Conservation (phyloP, 2,888 invertebrate species). For the Quadroppia sp. region DNA sequence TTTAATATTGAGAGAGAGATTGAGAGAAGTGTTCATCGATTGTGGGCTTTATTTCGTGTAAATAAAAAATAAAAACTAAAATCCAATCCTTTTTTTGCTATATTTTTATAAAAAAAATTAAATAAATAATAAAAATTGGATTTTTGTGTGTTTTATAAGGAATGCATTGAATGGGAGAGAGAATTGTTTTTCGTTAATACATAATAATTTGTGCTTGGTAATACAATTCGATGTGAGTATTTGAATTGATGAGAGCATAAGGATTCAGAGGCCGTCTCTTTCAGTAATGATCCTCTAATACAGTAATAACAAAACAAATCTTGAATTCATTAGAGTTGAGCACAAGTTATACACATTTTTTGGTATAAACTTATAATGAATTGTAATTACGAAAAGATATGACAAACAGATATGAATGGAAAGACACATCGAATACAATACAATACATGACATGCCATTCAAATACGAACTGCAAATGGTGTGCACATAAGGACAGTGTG, state of each 20-base stretch:
- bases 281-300: neutral
- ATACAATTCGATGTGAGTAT: neutral
- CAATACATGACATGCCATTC: constrained; percentile 27
- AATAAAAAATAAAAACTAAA: no score
- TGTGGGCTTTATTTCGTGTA: neutral
- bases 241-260: neutral
- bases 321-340: no score
- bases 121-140: neutral
- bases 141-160: neutral
- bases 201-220: no score
- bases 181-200: no score
- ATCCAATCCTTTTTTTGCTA: no score
- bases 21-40: constrained; percentile 5
- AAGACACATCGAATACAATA: constrained; percentile 6
- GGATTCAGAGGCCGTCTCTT: constrained; percentile 33
- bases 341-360: neutral
- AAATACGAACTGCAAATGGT: neutral
- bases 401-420: neutral
- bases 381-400: neutral
- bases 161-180: neutral
- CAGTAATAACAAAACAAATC: neutral
- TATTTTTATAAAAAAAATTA: no score
- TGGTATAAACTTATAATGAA: neutral
- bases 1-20: neutral
- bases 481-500: neutral